Evolutionary conservation across 2,113 vertebrate species (phyloP), one percentile per base, ranked within the genome.

Genomic region (Misgurnus mizolepis): DNA sequence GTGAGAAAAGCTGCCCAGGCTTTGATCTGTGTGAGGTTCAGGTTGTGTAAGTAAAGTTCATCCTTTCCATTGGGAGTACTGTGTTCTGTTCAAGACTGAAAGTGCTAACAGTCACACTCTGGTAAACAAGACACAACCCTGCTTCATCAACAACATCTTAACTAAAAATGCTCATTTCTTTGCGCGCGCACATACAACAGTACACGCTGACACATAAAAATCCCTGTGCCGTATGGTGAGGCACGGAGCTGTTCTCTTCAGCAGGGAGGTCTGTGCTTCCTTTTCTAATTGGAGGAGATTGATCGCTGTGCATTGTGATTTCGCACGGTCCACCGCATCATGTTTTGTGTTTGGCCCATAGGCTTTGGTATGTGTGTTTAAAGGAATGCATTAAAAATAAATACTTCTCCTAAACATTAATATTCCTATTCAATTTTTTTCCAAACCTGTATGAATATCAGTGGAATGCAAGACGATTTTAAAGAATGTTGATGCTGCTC

Each of bases 21-120:
- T 75, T 15, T 67, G 64, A 81, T 49, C 64, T 49, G 47, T 50
- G 45, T 75, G 62, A 68, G 15, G 18, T 45, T 27, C 41, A 73
- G 70, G 27, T 18, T 60, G 62, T 45, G 69, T 67, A 66, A 74
- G 6, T n/a, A 14, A 67, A 74, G 53, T 61, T 61, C n/a, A 50
- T 34, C 47, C 72, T 50, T 68, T n/a, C 71, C 18, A 3, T 76
- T 43, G 64, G 61, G 62, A 58, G 15, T 34, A 34, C 27, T 67
- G 22, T 14, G 11, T 74, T 47, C 62, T 75, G 71, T 67, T 75
- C 64, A 60, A 56, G 70, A 75, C 70, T 69, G 18, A 69, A 61
- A 81, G 72, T 45, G 53, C 65, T 68, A 81, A 76, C 69, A 69
- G 65, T 27, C 50, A 62, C 80, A 68, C 55, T 62, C 64, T 80